Evolutionary conservation across 1,140 invertebrate species (phyloP).

Genomic region (Euwallacea fornicatus): DNA sequence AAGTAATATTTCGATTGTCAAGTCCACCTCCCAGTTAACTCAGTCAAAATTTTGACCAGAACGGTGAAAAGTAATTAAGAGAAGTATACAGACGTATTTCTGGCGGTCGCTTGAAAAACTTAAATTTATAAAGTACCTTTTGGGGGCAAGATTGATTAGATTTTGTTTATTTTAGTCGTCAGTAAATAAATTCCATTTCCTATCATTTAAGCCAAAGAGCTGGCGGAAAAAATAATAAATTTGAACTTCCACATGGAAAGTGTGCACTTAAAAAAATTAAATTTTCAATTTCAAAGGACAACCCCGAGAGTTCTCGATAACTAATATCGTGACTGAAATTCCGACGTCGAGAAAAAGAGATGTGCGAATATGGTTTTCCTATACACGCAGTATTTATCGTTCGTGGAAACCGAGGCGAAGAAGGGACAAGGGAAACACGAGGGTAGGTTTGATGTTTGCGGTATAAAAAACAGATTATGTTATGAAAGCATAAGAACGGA

Average conservation of each 20-base stretch:
- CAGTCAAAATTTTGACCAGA: too few species aligned
- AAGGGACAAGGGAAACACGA: conserved; percentile 16
- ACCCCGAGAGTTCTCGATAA: neutral
- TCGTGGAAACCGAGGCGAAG: conserved; percentile 1
- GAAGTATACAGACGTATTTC: too few species aligned
- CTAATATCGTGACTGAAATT: conserved; percentile 20
- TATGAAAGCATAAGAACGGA: conserved; percentile 44
- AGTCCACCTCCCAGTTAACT: neutral
- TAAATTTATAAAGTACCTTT: neutral
- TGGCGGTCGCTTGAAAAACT: too few species aligned
- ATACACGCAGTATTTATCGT: conserved; percentile 30
- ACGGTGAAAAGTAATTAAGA: too few species aligned
- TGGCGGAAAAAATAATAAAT: too few species aligned
- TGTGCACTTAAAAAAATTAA: conserved; percentile 3
- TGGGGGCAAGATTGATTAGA: neutral
- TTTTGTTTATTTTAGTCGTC: neutral
- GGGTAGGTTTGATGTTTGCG: conserved; percentile 40
- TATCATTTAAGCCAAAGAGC: too few species aligned
- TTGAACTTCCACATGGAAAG: too few species aligned
- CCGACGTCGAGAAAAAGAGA: conserved; percentile 19
- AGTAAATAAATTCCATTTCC: too few species aligned
- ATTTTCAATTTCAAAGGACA: neutral
- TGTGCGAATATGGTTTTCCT: conserved; percentile 27
- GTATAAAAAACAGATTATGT: conserved; percentile 45
- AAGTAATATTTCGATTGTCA: neutral